phyloP scores from a whole-genome alignment of 2,888 invertebrate species.

The Ametastegia equiseti region DNA sequence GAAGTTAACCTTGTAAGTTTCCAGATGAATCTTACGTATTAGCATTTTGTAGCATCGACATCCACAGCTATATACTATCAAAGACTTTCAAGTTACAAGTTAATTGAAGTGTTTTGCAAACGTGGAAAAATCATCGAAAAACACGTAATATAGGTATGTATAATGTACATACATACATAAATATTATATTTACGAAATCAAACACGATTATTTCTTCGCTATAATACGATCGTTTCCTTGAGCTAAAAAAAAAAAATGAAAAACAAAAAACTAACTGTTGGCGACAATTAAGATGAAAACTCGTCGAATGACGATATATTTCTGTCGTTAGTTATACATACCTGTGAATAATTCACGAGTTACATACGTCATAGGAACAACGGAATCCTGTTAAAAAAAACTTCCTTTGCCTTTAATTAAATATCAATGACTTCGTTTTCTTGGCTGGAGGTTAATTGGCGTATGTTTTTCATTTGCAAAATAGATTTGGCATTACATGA shows the following conservation, averaged over 20 bases:
- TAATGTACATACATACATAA: too few species aligned
- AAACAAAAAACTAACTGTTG: not conserved
- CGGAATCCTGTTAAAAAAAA: not conserved
- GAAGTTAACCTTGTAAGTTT: constrained; percentile 31
- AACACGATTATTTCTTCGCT: not conserved
- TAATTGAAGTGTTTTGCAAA: constrained; percentile 16
- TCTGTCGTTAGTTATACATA: not conserved
- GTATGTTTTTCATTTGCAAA: too few species aligned
- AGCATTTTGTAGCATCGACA: too few species aligned
- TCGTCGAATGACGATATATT: not conserved
- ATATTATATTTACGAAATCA: not conserved
- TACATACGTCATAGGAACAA: not conserved
- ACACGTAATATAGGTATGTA: not conserved
- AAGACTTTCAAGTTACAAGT: not conserved
- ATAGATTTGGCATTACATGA: too few species aligned
- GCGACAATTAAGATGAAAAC: not conserved
- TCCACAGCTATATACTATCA: not conserved
- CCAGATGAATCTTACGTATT: constrained; percentile 2
- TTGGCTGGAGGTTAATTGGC: too few species aligned
- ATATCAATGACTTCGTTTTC: too few species aligned
- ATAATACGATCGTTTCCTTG: not conserved
- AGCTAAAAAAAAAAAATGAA: not conserved
- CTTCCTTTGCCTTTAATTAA: too few species aligned
- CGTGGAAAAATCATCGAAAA: not conserved
- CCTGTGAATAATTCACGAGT: not conserved